These are phyloP conservation scores for Semotilus atromaculatus DNA, from an alignment of 2,797 vertebrate species.

Conservation along the genomic window DNA sequence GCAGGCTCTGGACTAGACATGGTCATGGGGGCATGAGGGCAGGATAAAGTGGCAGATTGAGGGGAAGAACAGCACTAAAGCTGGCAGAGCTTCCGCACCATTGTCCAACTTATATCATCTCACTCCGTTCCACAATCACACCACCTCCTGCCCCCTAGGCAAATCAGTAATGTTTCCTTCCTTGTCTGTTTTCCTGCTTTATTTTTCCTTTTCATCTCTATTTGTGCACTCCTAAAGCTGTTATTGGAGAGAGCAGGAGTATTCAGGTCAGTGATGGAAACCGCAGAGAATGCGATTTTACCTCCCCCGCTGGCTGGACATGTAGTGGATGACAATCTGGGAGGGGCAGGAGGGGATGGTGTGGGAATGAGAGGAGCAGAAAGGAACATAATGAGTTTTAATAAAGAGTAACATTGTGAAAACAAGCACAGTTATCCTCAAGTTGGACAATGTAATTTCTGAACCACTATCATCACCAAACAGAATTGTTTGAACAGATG, in stretches of 20 bases:
- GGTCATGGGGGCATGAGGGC: conserved; percentile 13
- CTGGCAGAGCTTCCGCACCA: conserved; percentile 13
- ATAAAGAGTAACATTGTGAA: conserved; percentile 21
- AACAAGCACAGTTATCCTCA: neutral
- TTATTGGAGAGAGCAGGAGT: conserved; percentile 53
- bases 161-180: conserved; percentile 40
- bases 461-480: neutral
- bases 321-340: conserved; percentile 72
- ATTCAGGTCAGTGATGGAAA: conserved; percentile 77
- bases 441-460: neutral
- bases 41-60: conserved; percentile 20
- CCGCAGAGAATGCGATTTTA: conserved; percentile 75
- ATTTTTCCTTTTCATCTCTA: conserved; percentile 52
- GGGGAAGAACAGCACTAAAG: conserved; percentile 18
- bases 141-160: conserved; percentile 49
- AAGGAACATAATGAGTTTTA: conserved; percentile 31
- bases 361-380: conserved; percentile 26
- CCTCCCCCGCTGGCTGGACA: conserved; percentile 71
- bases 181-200: neutral
- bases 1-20: conserved; percentile 17
- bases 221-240: conserved; percentile 60
- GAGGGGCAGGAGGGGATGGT: conserved; percentile 42
- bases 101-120: conserved; percentile 27
- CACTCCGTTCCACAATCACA: conserved; percentile 44
- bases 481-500: neutral